Conservation (phyloP, 2,113 vertebrate genomes). For the Tamias sibiricus region DNA sequence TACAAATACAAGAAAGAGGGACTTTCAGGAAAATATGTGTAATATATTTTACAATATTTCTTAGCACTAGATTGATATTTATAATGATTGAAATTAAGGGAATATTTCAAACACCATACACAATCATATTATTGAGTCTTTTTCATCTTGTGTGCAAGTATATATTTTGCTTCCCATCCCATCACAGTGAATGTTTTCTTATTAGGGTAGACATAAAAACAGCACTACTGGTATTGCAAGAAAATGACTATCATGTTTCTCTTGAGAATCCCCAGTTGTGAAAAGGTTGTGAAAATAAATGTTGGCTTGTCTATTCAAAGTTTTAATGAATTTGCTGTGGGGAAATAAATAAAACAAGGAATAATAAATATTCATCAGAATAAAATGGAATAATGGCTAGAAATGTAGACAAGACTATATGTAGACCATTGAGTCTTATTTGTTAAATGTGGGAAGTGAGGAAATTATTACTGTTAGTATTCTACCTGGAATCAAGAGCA, state of each 20-base stretch:
- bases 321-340: not conserved
- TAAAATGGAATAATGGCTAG: not conserved
- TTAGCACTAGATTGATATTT: not conserved
- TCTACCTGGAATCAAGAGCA: not conserved
- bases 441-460: not conserved
- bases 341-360: not conserved
- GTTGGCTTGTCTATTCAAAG: not conserved
- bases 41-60: slow-evolving; percentile 17
- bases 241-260: slow-evolving; percentile 1
- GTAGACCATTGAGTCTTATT: not conserved
- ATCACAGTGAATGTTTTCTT: not conserved
- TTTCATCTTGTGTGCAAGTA: not conserved
- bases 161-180: not conserved
- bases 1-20: not conserved
- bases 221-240: not conserved
- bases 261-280: not conserved
- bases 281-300: not conserved
- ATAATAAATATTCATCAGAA: not conserved
- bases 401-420: not conserved
- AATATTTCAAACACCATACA: not conserved
- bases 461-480: not conserved
- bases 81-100: not conserved
- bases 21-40: not conserved
- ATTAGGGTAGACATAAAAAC: not conserved
- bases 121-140: not conserved